Conservation (phyloP, 2,888 invertebrate species). For the Chelonus formosanus region DNA sequence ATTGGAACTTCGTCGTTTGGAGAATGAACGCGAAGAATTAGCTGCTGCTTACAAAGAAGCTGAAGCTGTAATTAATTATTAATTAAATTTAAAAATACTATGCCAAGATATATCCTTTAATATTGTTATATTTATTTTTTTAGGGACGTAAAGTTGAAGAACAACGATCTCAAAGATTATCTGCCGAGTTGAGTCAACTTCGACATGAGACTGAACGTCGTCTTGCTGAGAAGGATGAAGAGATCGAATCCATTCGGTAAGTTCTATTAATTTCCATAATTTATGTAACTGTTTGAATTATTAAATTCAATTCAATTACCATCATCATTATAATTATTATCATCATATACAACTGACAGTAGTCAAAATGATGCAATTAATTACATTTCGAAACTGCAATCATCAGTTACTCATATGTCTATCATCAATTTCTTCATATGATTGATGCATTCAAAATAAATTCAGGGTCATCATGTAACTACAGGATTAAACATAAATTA, state of each 20-base stretch:
- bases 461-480: background rate
- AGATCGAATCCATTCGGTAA: slow-evolving; percentile 97
- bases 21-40: slow-evolving; percentile 98
- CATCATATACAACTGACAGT: background rate
- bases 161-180: slow-evolving; percentile 90
- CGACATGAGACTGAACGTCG: slow-evolving; percentile 97
- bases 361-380: slow-evolving; percentile 3
- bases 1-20: slow-evolving; percentile 94
- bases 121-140: slow-evolving; percentile 18
- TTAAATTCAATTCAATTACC: no score
- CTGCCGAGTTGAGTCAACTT: slow-evolving; percentile 92
- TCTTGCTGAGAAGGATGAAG: slow-evolving; percentile 97
- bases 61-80: slow-evolving; percentile 83
- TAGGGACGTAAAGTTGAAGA: slow-evolving; percentile 97
- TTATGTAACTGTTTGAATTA: no score
- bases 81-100: background rate
- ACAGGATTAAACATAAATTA: no score
- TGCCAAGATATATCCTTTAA: no score
- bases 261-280: slow-evolving; percentile 53
- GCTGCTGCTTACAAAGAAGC: slow-evolving; percentile 98
- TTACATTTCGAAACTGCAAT: slow-evolving; percentile 6
- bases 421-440: slow-evolving; percentile 6
- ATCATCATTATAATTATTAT: background rate
- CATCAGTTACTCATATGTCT: background rate
- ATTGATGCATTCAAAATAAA: background rate